Evolutionary conservation across 1,140 invertebrate genomes (phyloP), one percentile per base, ranked within the genome.

Genomic region (Drosophila novamexicana): DNA sequence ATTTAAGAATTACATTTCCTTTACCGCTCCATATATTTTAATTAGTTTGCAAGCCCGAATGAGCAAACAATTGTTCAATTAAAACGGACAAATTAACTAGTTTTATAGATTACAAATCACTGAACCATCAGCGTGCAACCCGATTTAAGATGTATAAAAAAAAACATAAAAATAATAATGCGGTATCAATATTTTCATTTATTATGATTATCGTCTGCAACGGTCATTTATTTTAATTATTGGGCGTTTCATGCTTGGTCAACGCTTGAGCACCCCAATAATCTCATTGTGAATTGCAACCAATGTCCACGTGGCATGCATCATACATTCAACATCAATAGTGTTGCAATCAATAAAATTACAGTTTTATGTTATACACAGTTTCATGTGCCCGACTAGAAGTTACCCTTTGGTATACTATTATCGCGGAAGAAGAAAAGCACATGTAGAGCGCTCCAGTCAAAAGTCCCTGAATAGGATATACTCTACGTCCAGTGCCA

Each of bases 261-360:
- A 72, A 62, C 81, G 59, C 39, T 53, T 10, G 22, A 59, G 39
- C 34, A 12, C 18, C 61, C 14, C 29, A 8, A 22, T 79, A 81
- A 79, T 81, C 64, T 70, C 61, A 58, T 66, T 66, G 54, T 53
- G 69, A 73, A 73, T 73, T 67, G 40, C 75, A 50, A 73, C 54
- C 64, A 53, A 47, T 61, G 58, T 47, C 58, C 79, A 65, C 70
- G 59, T 49, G 63, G 58, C 57, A 54, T 47, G 45, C 22, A 57
- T 44, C 49, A 53, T 77, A 49, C 64, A 81, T 62, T 61, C 63
- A 54, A 67, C 72, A 52, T 49, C 53, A 68, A 75, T 58, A 63
- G 67, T 81, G 56, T 52, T 49, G 66, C 83, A 86, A 75, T 81
- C 64, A 79, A 72, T 64, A 82, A 76, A 79, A 85, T 79, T 79